Evolutionary conservation across 2,113 vertebrate species (phyloP), one percentile per base, ranked within the genome.

Genomic region (Butorides virescens): DNA sequence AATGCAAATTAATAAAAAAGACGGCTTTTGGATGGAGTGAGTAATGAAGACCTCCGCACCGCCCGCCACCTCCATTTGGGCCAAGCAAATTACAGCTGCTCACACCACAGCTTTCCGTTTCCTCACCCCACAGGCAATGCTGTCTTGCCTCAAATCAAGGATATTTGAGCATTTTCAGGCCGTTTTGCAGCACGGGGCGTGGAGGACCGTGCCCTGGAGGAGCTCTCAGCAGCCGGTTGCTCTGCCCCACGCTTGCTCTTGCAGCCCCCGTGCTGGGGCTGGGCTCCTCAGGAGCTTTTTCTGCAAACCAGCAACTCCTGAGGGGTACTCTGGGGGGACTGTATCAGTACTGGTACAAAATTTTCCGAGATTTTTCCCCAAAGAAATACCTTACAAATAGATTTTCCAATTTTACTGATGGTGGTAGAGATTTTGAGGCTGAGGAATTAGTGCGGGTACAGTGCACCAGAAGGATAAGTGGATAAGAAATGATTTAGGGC

Each of bases 131-230:
- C 0, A 21, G 65, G 66, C 17, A 13, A 49, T 10, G 19, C 9
- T 37, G 30, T 9, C 46, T 42, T 17, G 21, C 52, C 32, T 67
- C 72, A 12, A 15, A 11, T 39, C 39, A 39, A 39, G 72, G 20
- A 13, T 0, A 4, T 4, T 10, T 16, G 2, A 26, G 2, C 29
- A 2, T 15, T n/a, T 53, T 8, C 62, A 55, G 55, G 1, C 8
- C 1, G 13, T 13, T 58, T 22, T 32, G 47, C 30, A 42, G 71
- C 1, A 1, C 66, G 9, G 2, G 4, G 2, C 8, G 50, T 2
- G 30, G 44, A 71, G 52, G n/a, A 19, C 46, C 32, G 3, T 3
- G 29, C 36, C 2, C 67, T 2, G 11, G 50, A 30, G 67, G 39
- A 42, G 74, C 68, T 29, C 17, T 10, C 66, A 30, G 37, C 25